phyloP scores from a whole-genome alignment of 2,113 vertebrate genomes.

The Casuarius casuarius region DNA sequence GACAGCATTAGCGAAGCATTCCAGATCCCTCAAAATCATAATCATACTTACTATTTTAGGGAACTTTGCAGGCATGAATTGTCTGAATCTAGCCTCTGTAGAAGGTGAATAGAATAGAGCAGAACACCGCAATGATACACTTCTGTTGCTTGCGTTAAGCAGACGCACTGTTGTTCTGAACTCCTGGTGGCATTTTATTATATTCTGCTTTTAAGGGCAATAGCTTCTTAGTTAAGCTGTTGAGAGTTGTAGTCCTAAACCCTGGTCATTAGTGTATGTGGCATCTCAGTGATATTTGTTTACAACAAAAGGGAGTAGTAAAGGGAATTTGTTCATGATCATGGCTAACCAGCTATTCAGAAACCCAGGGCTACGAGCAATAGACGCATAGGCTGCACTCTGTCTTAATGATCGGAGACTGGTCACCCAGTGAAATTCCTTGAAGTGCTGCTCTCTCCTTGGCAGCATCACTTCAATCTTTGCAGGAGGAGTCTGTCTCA shows the following conservation, averaged over 20 bases:
- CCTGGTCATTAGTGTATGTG: not conserved
- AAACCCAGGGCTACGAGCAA: not conserved
- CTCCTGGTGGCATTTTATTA: not conserved
- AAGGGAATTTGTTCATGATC: not conserved
- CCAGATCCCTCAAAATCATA: not conserved
- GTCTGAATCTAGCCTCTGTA: not conserved
- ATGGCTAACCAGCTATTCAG: constrained; percentile 6
- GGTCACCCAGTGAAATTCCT: constrained; percentile 25
- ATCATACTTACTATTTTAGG: not conserved
- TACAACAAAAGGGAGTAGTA: not conserved
- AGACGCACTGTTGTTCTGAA: not conserved
- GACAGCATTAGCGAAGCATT: not conserved
- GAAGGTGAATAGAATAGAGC: not conserved
- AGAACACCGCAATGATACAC: not conserved
- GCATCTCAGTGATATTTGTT: not conserved
- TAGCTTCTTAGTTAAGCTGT: not conserved
- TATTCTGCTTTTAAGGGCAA: not conserved
- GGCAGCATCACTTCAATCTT: constrained; percentile 15
- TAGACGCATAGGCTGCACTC: not conserved
- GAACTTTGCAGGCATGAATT: not conserved
- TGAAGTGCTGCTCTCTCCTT: not conserved
- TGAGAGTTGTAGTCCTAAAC: not conserved
- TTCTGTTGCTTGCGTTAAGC: not conserved
- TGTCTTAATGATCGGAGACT: not conserved
- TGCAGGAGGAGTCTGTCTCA: not conserved